Evolutionary conservation across 2,888 invertebrate species (phyloP).

Genomic region (Masnerella sp.): DNA sequence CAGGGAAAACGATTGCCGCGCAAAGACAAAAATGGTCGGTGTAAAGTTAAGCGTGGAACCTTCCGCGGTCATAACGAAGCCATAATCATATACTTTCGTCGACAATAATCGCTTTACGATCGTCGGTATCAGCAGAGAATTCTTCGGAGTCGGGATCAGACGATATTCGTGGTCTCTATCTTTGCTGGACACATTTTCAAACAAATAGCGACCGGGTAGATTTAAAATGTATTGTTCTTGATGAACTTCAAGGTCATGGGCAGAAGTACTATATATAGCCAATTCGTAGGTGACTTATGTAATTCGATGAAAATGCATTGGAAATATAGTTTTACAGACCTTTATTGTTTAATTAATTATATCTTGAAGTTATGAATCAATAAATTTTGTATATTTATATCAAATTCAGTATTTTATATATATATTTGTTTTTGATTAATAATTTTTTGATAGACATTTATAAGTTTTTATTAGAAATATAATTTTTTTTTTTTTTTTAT

Average conservation of each 20-base stretch:
- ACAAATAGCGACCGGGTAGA: slow-evolving; percentile 23
- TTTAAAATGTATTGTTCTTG: slow-evolving; percentile 36
- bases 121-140: slow-evolving; percentile 66
- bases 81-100: slow-evolving; percentile 75
- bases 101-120: slow-evolving; percentile 77
- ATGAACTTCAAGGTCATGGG: slow-evolving; percentile 36
- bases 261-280: too few relatives aligned
- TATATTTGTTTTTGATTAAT: too few relatives aligned
- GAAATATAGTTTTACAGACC: slow-evolving; percentile 5
- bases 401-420: too few relatives aligned
- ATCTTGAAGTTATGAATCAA: too few relatives aligned
- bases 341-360: slow-evolving; percentile 15
- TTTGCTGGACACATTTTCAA: slow-evolving; percentile 26
- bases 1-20: slow-evolving; percentile 61
- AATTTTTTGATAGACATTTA: too few relatives aligned
- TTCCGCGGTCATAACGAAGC: slow-evolving; percentile 73
- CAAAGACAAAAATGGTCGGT: slow-evolving; percentile 71
- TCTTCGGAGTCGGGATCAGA: slow-evolving; percentile 28
- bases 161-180: slow-evolving; percentile 31
- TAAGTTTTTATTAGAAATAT: too few relatives aligned
- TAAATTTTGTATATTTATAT: too few relatives aligned
- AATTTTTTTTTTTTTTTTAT: too few relatives aligned
- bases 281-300: slow-evolving; percentile 15
- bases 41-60: slow-evolving; percentile 69
- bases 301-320: slow-evolving; percentile 7